A percentile compares a stretch with the other conserved stretches of the same genome.
Conservation (phyloP, 2,797 vertebrate genomes). For the Spondyliosoma cantharus region DNA sequence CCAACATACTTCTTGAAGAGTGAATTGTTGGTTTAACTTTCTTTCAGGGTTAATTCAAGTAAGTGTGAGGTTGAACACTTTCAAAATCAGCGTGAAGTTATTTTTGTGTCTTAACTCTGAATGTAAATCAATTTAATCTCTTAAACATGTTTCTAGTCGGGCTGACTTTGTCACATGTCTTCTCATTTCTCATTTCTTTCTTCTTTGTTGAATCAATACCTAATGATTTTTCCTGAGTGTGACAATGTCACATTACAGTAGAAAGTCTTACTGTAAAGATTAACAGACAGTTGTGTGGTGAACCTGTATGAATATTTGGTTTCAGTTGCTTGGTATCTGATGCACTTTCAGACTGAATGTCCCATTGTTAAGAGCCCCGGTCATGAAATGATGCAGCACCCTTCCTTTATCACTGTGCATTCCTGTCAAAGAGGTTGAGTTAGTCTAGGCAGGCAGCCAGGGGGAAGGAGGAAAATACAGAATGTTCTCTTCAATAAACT, state of each 20-base stretch:
- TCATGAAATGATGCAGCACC: constrained; percentile 1
- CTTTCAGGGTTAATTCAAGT: background rate
- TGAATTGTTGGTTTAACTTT: background rate
- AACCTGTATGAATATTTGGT: constrained; percentile 31
- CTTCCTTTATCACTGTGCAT: constrained; percentile 6
- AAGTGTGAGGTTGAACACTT: background rate
- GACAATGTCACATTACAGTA: background rate
- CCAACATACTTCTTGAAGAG: background rate
- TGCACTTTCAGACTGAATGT: constrained; percentile 35
- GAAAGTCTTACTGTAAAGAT: background rate
- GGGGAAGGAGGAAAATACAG: constrained; percentile 18
- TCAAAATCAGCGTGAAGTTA: background rate
- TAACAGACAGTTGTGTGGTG: background rate
- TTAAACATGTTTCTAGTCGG: background rate
- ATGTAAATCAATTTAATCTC: background rate
- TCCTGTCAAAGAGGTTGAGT: constrained; percentile 7
- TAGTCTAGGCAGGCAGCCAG: constrained; percentile 16
- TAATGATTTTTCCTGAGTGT: background rate
- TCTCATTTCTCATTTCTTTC: background rate
- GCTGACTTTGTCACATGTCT: background rate
- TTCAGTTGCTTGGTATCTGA: constrained; percentile 32
- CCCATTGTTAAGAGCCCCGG: background rate
- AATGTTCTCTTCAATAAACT: constrained; percentile 9
- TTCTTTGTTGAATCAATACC: background rate
- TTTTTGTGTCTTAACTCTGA: background rate